Percentiles rank a stretch among this genome's conserved stretches.
Conservation (phyloP, 2,888 invertebrate species). For the Conomelus anceps region DNA sequence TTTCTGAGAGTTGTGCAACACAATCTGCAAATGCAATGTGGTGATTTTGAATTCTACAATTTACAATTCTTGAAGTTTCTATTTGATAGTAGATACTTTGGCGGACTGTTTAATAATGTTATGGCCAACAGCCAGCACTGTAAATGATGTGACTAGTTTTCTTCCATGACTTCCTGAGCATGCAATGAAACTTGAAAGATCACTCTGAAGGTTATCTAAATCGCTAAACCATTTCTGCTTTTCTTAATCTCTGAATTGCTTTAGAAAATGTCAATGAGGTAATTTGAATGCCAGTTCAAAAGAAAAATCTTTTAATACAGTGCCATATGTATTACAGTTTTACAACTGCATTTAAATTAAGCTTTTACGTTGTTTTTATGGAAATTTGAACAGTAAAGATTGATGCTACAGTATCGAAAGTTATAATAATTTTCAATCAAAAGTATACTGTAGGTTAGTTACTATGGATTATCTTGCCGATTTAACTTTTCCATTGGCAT, state of each 20-base stretch:
- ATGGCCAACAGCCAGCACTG: neutral
- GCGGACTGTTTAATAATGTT: too few relatives aligned
- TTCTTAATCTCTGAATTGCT: neutral
- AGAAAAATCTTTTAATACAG: neutral
- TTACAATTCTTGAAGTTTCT: neutral
- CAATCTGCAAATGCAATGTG: neutral
- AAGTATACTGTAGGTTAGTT: neutral
- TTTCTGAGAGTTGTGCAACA: neutral
- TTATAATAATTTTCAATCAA: neutral
- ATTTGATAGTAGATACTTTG: neutral
- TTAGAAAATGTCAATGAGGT: neutral
- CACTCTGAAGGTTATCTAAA: neutral
- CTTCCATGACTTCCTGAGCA: neutral
- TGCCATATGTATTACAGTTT: neutral
- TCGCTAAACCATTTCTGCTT: neutral
- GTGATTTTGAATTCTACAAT: neutral
- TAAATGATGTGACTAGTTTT: neutral
- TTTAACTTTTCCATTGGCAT: neutral
- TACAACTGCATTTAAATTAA: neutral
- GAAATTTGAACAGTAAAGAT: neutral
- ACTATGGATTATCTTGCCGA: neutral
- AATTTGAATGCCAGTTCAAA: neutral
- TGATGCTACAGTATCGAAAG: neutral
- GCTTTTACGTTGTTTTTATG: neutral
- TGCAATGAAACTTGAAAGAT: neutral